Evolutionary conservation across 2,888 invertebrate genomes (phyloP).

Genomic region (Zygothrica quintamaculata): DNA sequence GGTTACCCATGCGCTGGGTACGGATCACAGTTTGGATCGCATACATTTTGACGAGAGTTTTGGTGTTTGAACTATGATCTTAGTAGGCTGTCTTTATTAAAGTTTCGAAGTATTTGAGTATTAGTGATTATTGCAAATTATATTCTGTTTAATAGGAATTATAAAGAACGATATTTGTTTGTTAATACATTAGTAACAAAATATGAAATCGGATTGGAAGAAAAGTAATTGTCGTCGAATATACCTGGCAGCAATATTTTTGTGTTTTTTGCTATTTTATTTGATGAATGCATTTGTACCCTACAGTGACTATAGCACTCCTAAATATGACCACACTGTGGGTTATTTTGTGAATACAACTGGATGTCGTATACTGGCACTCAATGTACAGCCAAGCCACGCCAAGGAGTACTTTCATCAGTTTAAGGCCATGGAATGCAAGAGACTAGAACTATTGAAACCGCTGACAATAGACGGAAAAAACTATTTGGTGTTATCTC

Average conservation of each 20-base stretch:
- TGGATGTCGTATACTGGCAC: slow-evolving; percentile 40
- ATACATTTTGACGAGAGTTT: slow-evolving; percentile 29
- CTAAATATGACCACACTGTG: not conserved
- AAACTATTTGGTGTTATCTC: slow-evolving; percentile 61
- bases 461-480: not conserved
- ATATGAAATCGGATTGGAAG: not conserved
- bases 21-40: slow-evolving; percentile 46
- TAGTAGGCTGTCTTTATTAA: not conserved
- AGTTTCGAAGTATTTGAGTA: not conserved
- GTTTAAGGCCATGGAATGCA: slow-evolving; percentile 9
- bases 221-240: not conserved
- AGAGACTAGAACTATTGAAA: slow-evolving; percentile 9
- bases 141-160: not conserved
- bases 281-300: not conserved
- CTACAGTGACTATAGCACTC: not conserved
- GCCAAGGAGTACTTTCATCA: not conserved
- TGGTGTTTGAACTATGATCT: too few species aligned
- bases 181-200: not conserved
- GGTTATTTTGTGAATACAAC: slow-evolving; percentile 50
- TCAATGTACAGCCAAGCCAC: slow-evolving; percentile 17
- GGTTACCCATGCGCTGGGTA: slow-evolving; percentile 37
- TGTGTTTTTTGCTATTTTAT: slow-evolving; percentile 16
- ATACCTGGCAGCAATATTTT: slow-evolving; percentile 2
- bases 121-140: slow-evolving; percentile 4
- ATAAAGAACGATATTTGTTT: too few species aligned